Base-by-base conservation (phyloP, 2,113 vertebrate species). In the Peromyscus maniculatus region DNA sequence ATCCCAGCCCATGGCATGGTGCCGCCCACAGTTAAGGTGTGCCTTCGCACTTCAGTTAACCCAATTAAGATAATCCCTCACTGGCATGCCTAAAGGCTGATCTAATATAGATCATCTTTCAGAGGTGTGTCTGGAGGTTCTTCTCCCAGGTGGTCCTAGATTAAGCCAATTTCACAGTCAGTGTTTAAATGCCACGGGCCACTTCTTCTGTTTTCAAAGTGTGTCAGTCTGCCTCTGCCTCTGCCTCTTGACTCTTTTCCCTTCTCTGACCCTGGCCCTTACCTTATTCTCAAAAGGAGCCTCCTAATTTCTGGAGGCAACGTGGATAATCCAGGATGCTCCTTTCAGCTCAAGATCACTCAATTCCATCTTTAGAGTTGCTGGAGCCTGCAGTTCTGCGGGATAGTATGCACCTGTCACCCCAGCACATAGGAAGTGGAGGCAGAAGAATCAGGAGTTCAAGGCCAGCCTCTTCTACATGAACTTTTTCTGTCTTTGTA, bases 161-260 rank as follows among this genome's bases (percentile, higher is more conserved):
- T 87, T 59, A 46, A 11, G 17, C 33, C 59, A 87, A 33, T 4
- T 86, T 66, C 26, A 66, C 62, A 33, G 62, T 33, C 36, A 7
- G 11, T 5, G 24, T 21, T 67, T 87, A 67, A 67, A 57, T 24
- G 5, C 39, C 39, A 17, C 0, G 0, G 59, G 39, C 4, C 19
- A 31, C 19, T 10, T 67, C 59, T 52, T 64, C 39, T 6, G 8
- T 39, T 72, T 75, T 28, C 87, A 9, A 1, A 22, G 28, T 0
- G 39, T 22, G 1, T 7, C 67, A 16, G 9, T 28, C 26, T 22
- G 22, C 1, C 66, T 89, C 79, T 22, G 22, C 1, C 66, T 89
- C 79, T 15, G 31, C 7, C 5, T n/a, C 22, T 0, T 16, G 24
- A 1, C 1, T 5, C 0, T 43, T 5, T 36, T 4, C 69, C 39